Evolutionary conservation across 2,113 vertebrate genomes (phyloP).

Genomic region (Phylloscopus whistleri): DNA sequence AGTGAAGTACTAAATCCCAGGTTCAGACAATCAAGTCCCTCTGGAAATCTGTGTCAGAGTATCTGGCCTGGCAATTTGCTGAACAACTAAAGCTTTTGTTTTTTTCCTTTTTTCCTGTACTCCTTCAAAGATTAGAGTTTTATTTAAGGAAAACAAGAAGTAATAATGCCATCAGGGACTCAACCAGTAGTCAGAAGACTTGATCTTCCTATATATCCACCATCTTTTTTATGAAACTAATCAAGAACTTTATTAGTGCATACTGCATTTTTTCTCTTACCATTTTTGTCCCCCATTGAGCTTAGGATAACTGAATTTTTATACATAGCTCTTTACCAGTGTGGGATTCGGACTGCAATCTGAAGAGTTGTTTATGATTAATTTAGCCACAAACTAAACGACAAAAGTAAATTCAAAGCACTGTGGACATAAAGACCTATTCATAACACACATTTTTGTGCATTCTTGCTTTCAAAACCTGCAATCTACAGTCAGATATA

Average conservation of each 20-base stretch:
- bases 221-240: background rate
- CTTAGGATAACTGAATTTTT: background rate
- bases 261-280: background rate
- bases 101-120: background rate
- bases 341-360: background rate
- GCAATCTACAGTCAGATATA: background rate
- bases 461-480: background rate
- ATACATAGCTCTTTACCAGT: background rate
- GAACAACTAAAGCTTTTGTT: background rate
- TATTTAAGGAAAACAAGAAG: background rate
- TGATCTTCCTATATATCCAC: background rate
- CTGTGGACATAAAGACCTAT: background rate
- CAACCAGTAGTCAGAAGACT: background rate
- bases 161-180: background rate
- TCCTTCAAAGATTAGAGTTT: background rate
- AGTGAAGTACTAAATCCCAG: background rate
- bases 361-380: background rate
- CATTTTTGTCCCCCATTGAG: background rate
- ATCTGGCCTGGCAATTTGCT: background rate
- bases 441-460: background rate
- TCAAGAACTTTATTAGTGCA: background rate
- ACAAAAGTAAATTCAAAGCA: background rate
- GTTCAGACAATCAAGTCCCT: background rate
- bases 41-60: background rate
- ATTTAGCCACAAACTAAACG: background rate